phyloP scores from a whole-genome alignment of 2,888 invertebrate species.

The Petrolisthes cinctipes region DNA sequence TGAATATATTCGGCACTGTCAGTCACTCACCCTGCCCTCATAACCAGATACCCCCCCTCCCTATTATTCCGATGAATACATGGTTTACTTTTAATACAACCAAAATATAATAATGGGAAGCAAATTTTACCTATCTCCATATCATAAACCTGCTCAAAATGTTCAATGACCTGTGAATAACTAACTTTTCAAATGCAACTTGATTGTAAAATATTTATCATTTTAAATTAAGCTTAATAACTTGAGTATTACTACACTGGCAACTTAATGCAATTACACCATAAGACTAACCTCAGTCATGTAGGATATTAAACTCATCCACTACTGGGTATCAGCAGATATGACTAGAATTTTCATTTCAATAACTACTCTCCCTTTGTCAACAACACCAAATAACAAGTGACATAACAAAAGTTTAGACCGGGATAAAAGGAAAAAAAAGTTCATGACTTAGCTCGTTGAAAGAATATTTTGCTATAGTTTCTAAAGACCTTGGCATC shows the following conservation, averaged over 20 bases:
- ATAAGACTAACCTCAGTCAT: constrained; percentile 22
- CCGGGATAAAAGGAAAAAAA: background rate
- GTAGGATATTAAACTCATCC: constrained; percentile 32
- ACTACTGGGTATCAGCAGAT: constrained; percentile 53
- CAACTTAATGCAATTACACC: background rate
- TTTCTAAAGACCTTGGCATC: constrained; percentile 71
- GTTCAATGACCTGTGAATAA: too few species aligned
- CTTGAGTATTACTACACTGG: too few species aligned
- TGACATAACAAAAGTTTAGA: background rate
- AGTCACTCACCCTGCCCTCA: too few species aligned
- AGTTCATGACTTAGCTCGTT: constrained; percentile 59
- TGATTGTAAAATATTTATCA: too few species aligned
- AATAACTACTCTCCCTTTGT: background rate
- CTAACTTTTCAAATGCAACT: too few species aligned
- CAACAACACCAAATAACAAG: background rate
- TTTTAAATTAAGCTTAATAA: too few species aligned
- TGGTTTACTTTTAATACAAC: too few species aligned
- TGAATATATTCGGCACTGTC: too few species aligned
- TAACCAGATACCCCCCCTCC: too few species aligned
- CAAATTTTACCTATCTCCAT: background rate
- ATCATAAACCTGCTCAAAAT: background rate
- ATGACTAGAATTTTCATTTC: constrained; percentile 42
- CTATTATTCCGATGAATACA: too few species aligned
- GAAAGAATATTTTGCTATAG: constrained; percentile 69
- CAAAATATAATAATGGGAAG: background rate